Evolutionary conservation across 2,113 vertebrate species (phyloP).

Genomic region (Nothocercus nigrocapillus): DNA sequence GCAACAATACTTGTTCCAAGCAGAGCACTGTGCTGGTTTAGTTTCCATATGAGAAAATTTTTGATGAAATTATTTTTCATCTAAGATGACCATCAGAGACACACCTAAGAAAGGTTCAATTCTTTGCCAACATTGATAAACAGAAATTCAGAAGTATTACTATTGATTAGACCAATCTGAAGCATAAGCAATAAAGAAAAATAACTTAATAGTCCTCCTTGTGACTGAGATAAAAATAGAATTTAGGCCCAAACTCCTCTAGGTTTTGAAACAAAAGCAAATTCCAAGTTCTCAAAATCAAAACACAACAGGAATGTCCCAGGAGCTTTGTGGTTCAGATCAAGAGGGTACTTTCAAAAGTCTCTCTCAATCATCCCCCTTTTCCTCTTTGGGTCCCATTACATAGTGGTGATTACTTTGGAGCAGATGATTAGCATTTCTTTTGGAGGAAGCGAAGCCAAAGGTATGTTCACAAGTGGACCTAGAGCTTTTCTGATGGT

Average conservation of each 20-base stretch:
- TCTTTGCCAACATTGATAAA: neutral
- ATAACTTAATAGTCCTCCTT: neutral
- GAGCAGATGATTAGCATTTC: rapidly evolving
- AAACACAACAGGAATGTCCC: neutral
- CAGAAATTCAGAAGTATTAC: neutral
- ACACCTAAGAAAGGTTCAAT: neutral
- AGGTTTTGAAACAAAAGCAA: neutral
- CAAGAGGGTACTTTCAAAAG: neutral
- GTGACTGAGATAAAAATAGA: neutral
- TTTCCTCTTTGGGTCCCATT: neutral
- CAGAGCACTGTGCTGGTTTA: rapidly evolving
- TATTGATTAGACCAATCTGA: neutral
- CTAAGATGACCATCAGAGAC: neutral
- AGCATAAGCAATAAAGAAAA: neutral
- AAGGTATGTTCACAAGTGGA: neutral
- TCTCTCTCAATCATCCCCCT: neutral
- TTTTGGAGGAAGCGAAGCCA: neutral
- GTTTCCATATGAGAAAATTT: neutral
- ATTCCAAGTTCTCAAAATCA: neutral
- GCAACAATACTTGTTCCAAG: neutral
- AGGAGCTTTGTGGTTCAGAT: neutral
- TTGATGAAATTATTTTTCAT: neutral
- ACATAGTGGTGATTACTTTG: neutral
- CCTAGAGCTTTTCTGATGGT: neutral
- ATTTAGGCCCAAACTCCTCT: neutral